Percentiles rank a stretch among this genome's conserved stretches.
Conservation (phyloP, 2,113 vertebrate genomes). For the Oreochromis niloticus region DNA sequence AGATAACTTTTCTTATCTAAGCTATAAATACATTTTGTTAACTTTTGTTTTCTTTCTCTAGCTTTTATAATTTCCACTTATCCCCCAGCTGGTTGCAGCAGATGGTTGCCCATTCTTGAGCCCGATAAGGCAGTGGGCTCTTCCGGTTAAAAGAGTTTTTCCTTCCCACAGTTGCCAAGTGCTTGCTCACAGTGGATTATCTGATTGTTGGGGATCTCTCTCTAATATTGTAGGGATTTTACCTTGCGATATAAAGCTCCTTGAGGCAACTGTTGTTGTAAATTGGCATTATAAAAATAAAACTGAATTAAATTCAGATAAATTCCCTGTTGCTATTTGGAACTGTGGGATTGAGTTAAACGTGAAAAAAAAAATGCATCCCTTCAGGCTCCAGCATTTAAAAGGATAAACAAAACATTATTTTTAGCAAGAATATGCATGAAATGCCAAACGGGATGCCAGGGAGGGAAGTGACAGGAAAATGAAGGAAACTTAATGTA, state of each 20-base stretch:
- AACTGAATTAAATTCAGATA: background rate
- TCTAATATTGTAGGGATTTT: background rate
- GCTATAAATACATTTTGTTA: background rate
- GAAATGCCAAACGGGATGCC: background rate
- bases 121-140: background rate
- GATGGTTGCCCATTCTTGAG: background rate
- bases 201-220: background rate
- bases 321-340: background rate
- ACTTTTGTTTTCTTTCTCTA: background rate
- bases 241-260: background rate
- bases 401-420: background rate
- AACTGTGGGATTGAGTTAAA: background rate
- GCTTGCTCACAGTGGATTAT: background rate
- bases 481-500: background rate
- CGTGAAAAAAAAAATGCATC: background rate
- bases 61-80: background rate
- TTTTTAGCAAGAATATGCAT: background rate
- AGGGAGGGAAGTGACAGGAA: background rate
- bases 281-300: background rate
- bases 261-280: background rate
- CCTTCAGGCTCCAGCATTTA: background rate
- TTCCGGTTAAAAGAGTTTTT: background rate
- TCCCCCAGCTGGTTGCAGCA: background rate
- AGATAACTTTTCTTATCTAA: background rate
- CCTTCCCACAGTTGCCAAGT: background rate